Base-by-base conservation (phyloP, 2,797 vertebrate genomes). In the Halcyon leucocephala region DNA sequence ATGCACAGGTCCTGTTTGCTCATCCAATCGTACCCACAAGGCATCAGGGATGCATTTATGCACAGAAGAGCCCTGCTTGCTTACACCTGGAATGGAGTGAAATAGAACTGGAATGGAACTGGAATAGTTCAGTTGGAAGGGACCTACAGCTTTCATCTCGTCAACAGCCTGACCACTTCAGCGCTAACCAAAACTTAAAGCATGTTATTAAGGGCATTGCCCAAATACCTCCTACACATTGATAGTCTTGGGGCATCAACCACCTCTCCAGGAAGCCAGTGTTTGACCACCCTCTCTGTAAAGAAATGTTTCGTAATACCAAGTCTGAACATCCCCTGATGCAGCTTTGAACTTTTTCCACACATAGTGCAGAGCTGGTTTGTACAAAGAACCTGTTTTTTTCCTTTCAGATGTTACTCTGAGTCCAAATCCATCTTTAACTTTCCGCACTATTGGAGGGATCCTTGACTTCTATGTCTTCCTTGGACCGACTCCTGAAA, bases 391-490 rank as follows among this genome's bases (percentile, higher is more conserved):
- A 67, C 26, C 46, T 20, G 2, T 14, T 41, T 88, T 78, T 84
- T 35, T 17, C 14, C 58, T 66, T 93, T 71, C 82, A 97, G 96
- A 97, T 80, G 83, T 96, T 77, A 87, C 89, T 66, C 87, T 97
- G 71, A 97, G 81, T 67, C 94, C 95, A 79, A 95, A 95, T 33
- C 96, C 96, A 33, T 96, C 96, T 64, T 19, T 97, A 77, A 96
- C 90, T 80, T 97, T 97, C 95, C 84, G 80, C 37, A 94, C 91
- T 12, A 87, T 93, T 82, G 96, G 97, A 91, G 94, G 97, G 22
- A 57, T 97, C 57, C 86, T 97, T 0, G 94, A 97, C 71, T 98
- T 97, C 93, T 96, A 90, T 18, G 10, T 97, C 57, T 98, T 97
- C 90, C 55, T 96, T 74, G 95, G 96, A 57, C 94, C 93, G 0